Conservation (phyloP, 2,113 vertebrate genomes). For the Sorex fumeus region DNA sequence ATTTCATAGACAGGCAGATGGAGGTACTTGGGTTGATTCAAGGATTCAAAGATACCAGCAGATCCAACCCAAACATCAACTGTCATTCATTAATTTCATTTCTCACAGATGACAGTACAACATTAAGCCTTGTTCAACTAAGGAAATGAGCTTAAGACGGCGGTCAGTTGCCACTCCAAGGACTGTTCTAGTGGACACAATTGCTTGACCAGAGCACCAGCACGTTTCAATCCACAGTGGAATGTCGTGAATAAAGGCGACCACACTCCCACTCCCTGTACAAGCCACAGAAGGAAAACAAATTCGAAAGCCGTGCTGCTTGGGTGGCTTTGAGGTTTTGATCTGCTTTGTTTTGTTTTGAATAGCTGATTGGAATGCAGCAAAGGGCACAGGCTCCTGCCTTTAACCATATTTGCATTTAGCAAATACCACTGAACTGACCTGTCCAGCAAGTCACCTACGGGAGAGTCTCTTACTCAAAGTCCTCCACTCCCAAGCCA, state of each 20-base stretch:
- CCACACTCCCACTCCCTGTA: not conserved
- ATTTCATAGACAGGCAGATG: not conserved
- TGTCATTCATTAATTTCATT: not conserved
- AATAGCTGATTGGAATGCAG: not conserved
- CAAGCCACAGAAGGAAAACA: conserved; percentile 32
- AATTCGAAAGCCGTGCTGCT: conserved; percentile 27
- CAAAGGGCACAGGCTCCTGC: not conserved
- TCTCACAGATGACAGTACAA: not conserved
- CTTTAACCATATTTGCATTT: not conserved
- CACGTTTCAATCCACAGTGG: not conserved
- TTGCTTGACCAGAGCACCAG: conserved; percentile 12
- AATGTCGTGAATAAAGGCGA: conserved; percentile 50
- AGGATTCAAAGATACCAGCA: conserved; percentile 47
- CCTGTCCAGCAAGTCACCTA: conserved; percentile 30
- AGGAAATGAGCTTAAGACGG: not conserved
- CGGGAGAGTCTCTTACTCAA: not conserved
- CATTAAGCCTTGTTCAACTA: not conserved
- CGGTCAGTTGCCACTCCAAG: not conserved
- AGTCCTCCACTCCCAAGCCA: conserved; percentile 42
- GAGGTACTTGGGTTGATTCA: not conserved
- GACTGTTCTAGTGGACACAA: not conserved
- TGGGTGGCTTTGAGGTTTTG: not conserved
- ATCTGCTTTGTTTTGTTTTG: conserved; percentile 36
- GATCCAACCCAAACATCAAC: not conserved
- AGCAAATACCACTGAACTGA: conserved; percentile 60